Evolutionary conservation across 2,888 invertebrate species (phyloP), one percentile per base, ranked within the genome.

Genomic region (Cryptus armator): DNA sequence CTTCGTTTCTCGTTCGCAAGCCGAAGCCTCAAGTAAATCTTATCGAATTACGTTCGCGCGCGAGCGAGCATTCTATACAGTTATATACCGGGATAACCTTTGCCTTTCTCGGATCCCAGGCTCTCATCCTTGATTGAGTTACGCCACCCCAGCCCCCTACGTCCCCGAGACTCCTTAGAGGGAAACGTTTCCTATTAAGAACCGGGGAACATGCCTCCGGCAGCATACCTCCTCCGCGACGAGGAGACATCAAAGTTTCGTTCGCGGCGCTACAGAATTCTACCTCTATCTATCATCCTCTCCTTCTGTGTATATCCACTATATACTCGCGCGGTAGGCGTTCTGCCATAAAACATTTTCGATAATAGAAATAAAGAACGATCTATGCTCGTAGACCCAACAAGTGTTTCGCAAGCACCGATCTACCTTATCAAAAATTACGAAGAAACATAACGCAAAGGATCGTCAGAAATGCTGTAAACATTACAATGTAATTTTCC

Each of bases 111-210:
- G 87, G 88, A 88, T 88, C 85, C 85, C 83, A 87, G 83, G 81
- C 89, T 90, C 89, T 90, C 88, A 90, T 91, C 88, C 89, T 90
- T 92, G 91, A 93, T 92, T 91, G 91, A 92, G 91, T 91, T 92
- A 92, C 89, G 88, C 88, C 90, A 88, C 88, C 87, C 88, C 86
- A 81, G 59, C 84, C 77, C 48, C 78, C 56, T 46, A 62, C 67
- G n/a, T 24, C 79, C 74, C 71, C 81, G 86, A 87, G 84, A 87
- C 88, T 87, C 88, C 89, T 89, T 87, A 81, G 87, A 88, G 89
- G 87, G 90, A 91, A 92, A 90, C 90, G 91, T 91, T 92, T 92
- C 91, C 90, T 91, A 90, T 91, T 90, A 91, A 91, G 90, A 89
- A 89, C 88, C 86, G 88, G 88, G 84, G 90, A 90, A 90, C 89